Percentiles rank a stretch among this genome's conserved stretches.
Conservation (phyloP, 2,888 invertebrate species). For the Lithophane semibrunnea region DNA sequence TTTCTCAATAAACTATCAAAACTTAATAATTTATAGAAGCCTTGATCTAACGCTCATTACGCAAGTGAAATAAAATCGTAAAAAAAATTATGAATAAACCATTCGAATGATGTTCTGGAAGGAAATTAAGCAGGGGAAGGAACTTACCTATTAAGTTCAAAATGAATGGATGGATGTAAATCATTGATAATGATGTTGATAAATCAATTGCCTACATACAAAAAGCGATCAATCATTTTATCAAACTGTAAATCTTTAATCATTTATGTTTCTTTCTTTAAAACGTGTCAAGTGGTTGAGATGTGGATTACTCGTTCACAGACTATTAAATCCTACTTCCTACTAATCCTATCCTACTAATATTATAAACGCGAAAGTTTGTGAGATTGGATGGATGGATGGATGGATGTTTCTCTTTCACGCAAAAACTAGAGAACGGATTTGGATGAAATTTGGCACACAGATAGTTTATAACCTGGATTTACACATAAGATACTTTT, state of each 20-base stretch:
- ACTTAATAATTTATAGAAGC: background rate
- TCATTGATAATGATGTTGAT: background rate
- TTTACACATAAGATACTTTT: too few species aligned
- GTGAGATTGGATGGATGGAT: too few species aligned
- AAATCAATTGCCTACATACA: background rate
- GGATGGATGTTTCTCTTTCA: too few species aligned
- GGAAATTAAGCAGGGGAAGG: background rate
- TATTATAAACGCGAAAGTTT: too few species aligned
- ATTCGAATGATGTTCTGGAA: slow-evolving; percentile 11
- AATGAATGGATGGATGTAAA: slow-evolving; percentile 15
- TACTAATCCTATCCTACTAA: too few species aligned
- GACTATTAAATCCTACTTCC: too few species aligned
- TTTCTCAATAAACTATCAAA: slow-evolving; percentile 4
- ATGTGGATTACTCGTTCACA: background rate
- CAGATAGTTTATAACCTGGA: too few species aligned
- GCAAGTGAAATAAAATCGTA: slow-evolving; percentile 43
- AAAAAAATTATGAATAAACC: slow-evolving; percentile 23
- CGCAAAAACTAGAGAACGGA: too few species aligned
- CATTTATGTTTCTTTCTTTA: background rate
- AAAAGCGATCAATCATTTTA: background rate
- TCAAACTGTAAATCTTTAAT: background rate
- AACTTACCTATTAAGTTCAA: slow-evolving; percentile 3
- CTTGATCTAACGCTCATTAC: slow-evolving; percentile 42
- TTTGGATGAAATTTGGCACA: too few species aligned
- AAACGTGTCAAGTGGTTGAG: background rate